Evolutionary conservation across 2,888 invertebrate genomes (phyloP).

Genomic region (Tetragonisca angustula): DNA sequence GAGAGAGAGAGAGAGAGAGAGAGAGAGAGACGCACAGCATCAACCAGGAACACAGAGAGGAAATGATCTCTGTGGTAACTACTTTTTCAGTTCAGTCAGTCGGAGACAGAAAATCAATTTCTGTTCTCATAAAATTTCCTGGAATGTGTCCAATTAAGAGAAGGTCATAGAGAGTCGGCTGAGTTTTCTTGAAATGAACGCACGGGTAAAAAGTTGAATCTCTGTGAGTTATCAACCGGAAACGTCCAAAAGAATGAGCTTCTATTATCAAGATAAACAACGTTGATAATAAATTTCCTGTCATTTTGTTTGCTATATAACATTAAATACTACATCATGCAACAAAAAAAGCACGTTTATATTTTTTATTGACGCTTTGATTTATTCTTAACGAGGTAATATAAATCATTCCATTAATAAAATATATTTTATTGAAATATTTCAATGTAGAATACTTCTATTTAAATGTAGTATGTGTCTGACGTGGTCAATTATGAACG

Average conservation of each 20-base stretch:
- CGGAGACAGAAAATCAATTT: conserved; percentile 56
- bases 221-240: background rate
- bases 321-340: too few species aligned
- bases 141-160: conserved; percentile 52
- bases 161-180: conserved; percentile 16
- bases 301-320: too few species aligned
- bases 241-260: conserved; percentile 49
- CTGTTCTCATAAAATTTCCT: conserved; percentile 52
- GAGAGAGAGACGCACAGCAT: conserved; percentile 8
- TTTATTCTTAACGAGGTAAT: too few species aligned
- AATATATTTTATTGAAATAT: too few species aligned
- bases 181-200: conserved; percentile 14
- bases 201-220: conserved; percentile 9
- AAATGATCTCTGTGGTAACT: conserved; percentile 30
- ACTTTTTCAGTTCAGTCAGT: conserved; percentile 11
- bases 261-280: conserved; percentile 67
- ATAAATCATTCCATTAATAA: too few species aligned
- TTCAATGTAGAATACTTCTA: too few species aligned
- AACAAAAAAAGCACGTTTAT: too few species aligned
- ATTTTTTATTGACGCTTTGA: too few species aligned
- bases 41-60: conserved; percentile 15
- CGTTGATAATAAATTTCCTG: conserved; percentile 48
- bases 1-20: background rate
- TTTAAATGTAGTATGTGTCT: too few species aligned
- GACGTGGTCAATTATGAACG: too few species aligned